Evolutionary conservation across 2,888 invertebrate genomes (phyloP).

Genomic region (Endomychus coccineus): DNA sequence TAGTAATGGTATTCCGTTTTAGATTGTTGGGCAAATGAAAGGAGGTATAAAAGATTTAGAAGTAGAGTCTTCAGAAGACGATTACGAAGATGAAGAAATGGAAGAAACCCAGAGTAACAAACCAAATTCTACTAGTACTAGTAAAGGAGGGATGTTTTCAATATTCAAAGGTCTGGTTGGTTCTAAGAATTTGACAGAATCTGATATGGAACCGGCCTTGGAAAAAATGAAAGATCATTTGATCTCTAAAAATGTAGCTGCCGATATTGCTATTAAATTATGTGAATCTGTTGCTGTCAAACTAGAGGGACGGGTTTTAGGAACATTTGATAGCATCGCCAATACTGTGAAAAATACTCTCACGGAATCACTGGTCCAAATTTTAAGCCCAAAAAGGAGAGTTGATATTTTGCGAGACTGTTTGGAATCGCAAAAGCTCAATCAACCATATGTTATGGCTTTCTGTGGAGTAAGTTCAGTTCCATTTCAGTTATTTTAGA

Average conservation of each 20-base stretch:
- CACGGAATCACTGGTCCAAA: slow-evolving; percentile 85
- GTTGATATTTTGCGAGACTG: slow-evolving; percentile 96
- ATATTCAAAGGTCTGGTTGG: slow-evolving; percentile 82
- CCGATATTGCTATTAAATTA: slow-evolving; percentile 89
- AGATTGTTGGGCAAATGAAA: slow-evolving; percentile 78
- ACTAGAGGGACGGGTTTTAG: slow-evolving; percentile 85
- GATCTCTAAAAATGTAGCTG: slow-evolving; percentile 94
- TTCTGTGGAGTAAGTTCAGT: slow-evolving; percentile 78
- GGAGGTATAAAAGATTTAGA: slow-evolving; percentile 77
- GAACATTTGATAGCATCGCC: slow-evolving; percentile 92
- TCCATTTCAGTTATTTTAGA: no score
- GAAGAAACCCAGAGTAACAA: slow-evolving; percentile 38
- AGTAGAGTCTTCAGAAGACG: slow-evolving; percentile 66
- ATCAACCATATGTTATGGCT: slow-evolving; percentile 89
- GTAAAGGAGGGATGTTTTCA: slow-evolving; percentile 65
- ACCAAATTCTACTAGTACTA: slow-evolving; percentile 18
- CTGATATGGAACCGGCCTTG: slow-evolving; percentile 77
- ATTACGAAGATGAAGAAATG: slow-evolving; percentile 55
- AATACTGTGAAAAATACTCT: slow-evolving; percentile 80
- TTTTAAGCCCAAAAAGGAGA: slow-evolving; percentile 89
- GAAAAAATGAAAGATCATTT: slow-evolving; percentile 94
- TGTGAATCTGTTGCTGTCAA: slow-evolving; percentile 88
- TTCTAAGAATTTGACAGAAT: slow-evolving; percentile 73
- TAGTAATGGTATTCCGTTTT: slow-evolving; percentile 22
- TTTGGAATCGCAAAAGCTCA: slow-evolving; percentile 69